Evolutionary conservation across 2,113 vertebrate genomes (phyloP).

Genomic region (Osmerus eperlanus): DNA sequence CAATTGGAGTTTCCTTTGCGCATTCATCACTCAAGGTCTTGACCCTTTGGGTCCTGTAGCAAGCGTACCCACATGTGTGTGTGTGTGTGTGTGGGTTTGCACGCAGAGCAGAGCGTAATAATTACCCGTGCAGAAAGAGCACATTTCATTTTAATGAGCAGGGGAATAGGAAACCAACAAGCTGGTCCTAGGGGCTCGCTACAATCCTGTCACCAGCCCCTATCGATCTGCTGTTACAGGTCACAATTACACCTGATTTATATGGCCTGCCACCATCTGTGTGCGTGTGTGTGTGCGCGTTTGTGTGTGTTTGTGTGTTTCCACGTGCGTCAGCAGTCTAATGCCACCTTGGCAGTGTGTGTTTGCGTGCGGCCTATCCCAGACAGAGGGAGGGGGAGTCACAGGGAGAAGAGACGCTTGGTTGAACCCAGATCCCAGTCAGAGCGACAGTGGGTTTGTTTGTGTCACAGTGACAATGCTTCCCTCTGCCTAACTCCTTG

Average conservation of each 20-base stretch:
- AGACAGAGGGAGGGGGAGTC: too few relatives aligned
- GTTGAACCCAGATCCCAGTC: too few relatives aligned
- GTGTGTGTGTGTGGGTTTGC: not conserved
- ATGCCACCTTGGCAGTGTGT: too few relatives aligned
- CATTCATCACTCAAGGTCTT: too few relatives aligned
- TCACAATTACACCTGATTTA: slow-evolving; percentile 50
- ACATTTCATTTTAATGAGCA: slow-evolving; percentile 41
- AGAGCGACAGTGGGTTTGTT: too few relatives aligned
- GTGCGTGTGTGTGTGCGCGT: not conserved
- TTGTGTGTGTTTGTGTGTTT: not conserved
- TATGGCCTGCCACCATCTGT: not conserved
- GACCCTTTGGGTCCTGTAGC: too few relatives aligned
- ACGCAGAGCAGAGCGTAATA: slow-evolving; percentile 28
- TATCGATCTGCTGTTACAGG: slow-evolving; percentile 46
- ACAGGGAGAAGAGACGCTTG: too few relatives aligned
- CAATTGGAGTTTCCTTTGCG: too few relatives aligned
- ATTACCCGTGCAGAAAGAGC: slow-evolving; percentile 40
- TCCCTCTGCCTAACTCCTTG: too few relatives aligned
- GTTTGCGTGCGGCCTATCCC: too few relatives aligned
- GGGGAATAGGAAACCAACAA: slow-evolving; percentile 51
- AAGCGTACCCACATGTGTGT: not conserved
- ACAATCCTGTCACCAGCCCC: slow-evolving; percentile 18
- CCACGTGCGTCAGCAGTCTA: not conserved
- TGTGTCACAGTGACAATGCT: too few relatives aligned
- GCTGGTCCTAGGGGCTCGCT: slow-evolving; percentile 27